Evolutionary conservation across 2,797 vertebrate species (phyloP).

Genomic region (Malurus leucopterus): DNA sequence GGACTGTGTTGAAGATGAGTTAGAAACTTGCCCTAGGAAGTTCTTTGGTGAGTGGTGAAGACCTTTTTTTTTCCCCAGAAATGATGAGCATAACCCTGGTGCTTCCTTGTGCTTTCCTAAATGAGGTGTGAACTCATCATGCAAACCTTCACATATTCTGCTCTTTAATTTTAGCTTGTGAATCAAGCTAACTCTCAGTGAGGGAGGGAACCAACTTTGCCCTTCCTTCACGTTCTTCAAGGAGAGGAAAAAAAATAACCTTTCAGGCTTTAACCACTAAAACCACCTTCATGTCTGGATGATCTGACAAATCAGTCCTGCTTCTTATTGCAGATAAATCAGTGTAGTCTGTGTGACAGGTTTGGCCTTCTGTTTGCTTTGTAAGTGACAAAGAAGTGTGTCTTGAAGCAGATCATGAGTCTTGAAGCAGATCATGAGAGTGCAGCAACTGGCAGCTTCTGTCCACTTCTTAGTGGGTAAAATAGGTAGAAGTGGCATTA

Average conservation of each 20-base stretch:
- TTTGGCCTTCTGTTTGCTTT: not conserved
- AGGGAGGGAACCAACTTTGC: not conserved
- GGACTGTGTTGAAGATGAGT: rapidly evolving
- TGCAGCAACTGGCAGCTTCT: not conserved
- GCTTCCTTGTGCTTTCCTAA: not conserved
- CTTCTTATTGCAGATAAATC: not conserved
- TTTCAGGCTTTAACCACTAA: not conserved
- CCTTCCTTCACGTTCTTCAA: not conserved
- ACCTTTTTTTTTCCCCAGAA: not conserved
- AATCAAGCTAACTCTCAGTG: not conserved
- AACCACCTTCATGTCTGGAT: not conserved
- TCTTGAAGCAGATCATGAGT: not conserved
- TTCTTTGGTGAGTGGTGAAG: not conserved
- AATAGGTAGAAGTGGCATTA: not conserved
- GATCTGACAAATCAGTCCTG: not conserved
- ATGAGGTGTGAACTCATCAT: not conserved
- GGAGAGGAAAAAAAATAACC: not conserved
- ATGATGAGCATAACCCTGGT: not conserved
- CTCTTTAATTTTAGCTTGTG: not conserved
- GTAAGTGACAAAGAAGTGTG: not conserved
- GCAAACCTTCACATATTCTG: not conserved
- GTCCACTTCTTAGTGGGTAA: not conserved
- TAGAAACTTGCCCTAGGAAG: not conserved
- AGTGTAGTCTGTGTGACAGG: not conserved
- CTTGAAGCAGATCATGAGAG: not conserved